Evolutionary conservation across 2,113 vertebrate genomes (phyloP).

Genomic region (Pteropus alecto): DNA sequence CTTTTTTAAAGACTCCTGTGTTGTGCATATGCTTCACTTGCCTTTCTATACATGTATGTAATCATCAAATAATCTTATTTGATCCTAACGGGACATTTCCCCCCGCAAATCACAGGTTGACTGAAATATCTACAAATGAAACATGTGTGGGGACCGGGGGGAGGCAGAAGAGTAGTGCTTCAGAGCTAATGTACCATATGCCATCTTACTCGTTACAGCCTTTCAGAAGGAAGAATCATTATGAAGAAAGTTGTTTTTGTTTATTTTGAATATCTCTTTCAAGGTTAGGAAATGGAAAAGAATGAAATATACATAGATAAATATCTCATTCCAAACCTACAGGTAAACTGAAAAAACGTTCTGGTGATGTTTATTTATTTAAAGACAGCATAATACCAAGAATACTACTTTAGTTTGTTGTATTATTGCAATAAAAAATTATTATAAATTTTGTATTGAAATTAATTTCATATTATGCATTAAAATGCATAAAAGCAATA

Average conservation of each 20-base stretch:
- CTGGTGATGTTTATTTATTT: background rate
- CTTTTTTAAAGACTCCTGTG: background rate
- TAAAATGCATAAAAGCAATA: conserved; percentile 19
- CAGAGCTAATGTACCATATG: background rate
- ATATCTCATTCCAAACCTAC: background rate
- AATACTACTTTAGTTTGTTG: background rate
- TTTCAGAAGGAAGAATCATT: background rate
- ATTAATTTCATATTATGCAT: background rate
- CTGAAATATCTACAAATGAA: conserved; percentile 1
- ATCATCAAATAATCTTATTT: background rate
- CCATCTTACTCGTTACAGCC: background rate
- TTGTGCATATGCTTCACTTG: background rate
- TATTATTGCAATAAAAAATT: conserved; percentile 21
- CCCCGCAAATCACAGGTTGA: background rate
- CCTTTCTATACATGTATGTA: background rate
- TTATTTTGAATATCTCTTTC: conserved; percentile 25
- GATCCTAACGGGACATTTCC: background rate
- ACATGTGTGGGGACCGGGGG: background rate
- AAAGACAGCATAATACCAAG: background rate
- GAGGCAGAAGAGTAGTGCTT: background rate
- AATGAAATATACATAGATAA: background rate
- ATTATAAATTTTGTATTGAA: conserved; percentile 28
- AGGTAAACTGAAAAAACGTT: background rate
- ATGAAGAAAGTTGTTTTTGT: background rate
- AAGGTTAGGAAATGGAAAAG: background rate